These are phyloP conservation scores for Ceraclea dissimilis DNA, from an alignment of 2,888 invertebrate species.

Conservation along the genomic window DNA sequence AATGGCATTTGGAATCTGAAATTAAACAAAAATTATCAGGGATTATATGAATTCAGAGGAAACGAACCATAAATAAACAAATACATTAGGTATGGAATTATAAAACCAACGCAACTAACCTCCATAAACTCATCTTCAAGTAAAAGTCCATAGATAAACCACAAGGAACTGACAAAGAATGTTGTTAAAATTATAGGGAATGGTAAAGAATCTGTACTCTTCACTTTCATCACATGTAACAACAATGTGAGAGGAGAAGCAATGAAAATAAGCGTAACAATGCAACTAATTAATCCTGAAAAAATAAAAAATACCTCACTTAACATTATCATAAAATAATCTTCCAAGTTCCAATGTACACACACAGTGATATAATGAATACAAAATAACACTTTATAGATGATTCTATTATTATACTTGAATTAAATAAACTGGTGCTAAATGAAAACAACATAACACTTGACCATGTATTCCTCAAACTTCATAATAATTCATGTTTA, in stretches of 20 bases:
- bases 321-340: not conserved
- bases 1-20: slow-evolving; percentile 20
- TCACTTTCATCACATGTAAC: slow-evolving; percentile 70
- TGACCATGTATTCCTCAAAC: too few relatives aligned
- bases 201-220: slow-evolving; percentile 79
- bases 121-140: slow-evolving; percentile 72
- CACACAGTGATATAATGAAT: too few relatives aligned
- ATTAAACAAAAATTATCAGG: slow-evolving; percentile 9
- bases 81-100: too few relatives aligned
- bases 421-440: too few relatives aligned
- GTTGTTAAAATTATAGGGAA: slow-evolving; percentile 80
- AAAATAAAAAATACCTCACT: slow-evolving; percentile 21
- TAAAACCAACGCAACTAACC: slow-evolving; percentile 38
- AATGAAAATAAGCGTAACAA: slow-evolving; percentile 70
- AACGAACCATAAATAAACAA: not conserved
- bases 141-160: slow-evolving; percentile 78
- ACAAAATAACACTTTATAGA: too few relatives aligned
- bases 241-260: slow-evolving; percentile 75
- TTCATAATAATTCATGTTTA: too few relatives aligned
- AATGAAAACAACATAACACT: too few relatives aligned
- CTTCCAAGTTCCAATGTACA: too few relatives aligned
- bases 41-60: slow-evolving; percentile 1
- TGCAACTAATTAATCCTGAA: slow-evolving; percentile 58
- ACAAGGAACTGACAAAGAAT: slow-evolving; percentile 72
- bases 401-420: too few relatives aligned